Conservation (phyloP, 2,113 vertebrate genomes). For the Lampris incognitus region DNA sequence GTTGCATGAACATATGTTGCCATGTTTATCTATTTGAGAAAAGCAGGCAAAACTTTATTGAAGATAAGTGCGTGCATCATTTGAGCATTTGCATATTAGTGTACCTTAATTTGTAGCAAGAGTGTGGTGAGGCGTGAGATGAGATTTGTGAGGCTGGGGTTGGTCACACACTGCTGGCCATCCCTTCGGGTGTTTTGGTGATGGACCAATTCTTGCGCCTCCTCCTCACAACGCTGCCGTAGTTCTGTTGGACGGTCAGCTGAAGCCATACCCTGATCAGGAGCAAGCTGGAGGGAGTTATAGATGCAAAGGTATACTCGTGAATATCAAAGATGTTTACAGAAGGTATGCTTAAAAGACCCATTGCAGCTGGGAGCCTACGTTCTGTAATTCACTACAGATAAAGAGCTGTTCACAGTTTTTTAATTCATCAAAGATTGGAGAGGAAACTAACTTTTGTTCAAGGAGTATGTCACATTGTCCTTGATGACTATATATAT, state of each 20-base stretch:
- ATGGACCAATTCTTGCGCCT: constrained; percentile 93
- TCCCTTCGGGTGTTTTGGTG: constrained; percentile 84
- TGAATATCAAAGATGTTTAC: no score
- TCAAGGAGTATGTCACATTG: no score
- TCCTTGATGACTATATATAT: no score
- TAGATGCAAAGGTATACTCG: background rate
- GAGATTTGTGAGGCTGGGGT: constrained; percentile 89
- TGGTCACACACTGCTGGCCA: constrained; percentile 88
- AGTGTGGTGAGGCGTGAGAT: constrained; percentile 94
- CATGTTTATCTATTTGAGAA: background rate
- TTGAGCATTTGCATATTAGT: background rate
- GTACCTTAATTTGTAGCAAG: constrained; percentile 96
- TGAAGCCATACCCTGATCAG: constrained; percentile 95
- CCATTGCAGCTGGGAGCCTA: no score
- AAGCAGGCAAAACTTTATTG: background rate
- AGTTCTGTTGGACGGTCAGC: constrained; percentile 92
- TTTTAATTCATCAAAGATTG: no score
- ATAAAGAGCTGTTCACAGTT: no score
- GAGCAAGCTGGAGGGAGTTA: constrained; percentile 86
- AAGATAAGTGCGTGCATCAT: background rate
- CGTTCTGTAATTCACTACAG: no score
- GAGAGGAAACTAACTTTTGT: no score
- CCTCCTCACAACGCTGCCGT: constrained; percentile 91
- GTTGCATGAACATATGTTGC: no score
- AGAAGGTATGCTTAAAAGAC: no score